Conservation (phyloP, 2,888 invertebrate genomes). For the Margaritifera margaritifera region DNA sequence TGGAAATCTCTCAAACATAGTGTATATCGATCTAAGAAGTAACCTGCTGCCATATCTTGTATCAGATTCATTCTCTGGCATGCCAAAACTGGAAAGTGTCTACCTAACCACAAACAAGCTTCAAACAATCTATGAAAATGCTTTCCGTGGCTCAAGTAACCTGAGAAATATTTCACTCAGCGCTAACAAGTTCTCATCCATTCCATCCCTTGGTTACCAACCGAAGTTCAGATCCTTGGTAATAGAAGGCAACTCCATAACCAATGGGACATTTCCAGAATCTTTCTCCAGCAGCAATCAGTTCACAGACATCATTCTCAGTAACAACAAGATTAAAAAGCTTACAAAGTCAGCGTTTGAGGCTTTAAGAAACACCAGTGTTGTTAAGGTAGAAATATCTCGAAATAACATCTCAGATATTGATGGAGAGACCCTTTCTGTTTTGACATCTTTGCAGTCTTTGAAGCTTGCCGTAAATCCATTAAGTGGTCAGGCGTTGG, state of each 20-base stretch:
- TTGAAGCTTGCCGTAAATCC: slow-evolving; percentile 53
- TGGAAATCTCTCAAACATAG: slow-evolving; percentile 21
- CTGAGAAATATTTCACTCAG: slow-evolving; percentile 38
- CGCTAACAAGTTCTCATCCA: slow-evolving; percentile 34
- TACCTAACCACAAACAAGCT: slow-evolving; percentile 42
- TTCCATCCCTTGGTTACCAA: slow-evolving; percentile 41
- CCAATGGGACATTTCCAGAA: slow-evolving; percentile 48
- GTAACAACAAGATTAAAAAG: slow-evolving; percentile 43
- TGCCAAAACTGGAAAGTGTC: slow-evolving; percentile 25
- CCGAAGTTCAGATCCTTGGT: slow-evolving; percentile 37
- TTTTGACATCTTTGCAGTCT: slow-evolving; percentile 42
- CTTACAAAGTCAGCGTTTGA: slow-evolving; percentile 43
- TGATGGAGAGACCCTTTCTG: slow-evolving; percentile 35
- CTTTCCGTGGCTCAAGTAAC: slow-evolving; percentile 32
- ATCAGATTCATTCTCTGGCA: slow-evolving; percentile 33
- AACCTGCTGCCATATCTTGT: slow-evolving; percentile 37
- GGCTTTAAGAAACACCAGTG: slow-evolving; percentile 25
- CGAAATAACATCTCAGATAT: slow-evolving; percentile 45
- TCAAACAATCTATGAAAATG: slow-evolving; percentile 25
- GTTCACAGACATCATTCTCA: slow-evolving; percentile 40
- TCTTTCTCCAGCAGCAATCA: slow-evolving; percentile 22
- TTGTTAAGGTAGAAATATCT: slow-evolving; percentile 46
- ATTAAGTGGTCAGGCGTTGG: slow-evolving; percentile 37
- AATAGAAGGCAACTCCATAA: slow-evolving; percentile 47
- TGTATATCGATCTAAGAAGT: slow-evolving; percentile 35